Evolutionary conservation across 2,797 vertebrate species (phyloP).

Genomic region (Ficedula albicollis): DNA sequence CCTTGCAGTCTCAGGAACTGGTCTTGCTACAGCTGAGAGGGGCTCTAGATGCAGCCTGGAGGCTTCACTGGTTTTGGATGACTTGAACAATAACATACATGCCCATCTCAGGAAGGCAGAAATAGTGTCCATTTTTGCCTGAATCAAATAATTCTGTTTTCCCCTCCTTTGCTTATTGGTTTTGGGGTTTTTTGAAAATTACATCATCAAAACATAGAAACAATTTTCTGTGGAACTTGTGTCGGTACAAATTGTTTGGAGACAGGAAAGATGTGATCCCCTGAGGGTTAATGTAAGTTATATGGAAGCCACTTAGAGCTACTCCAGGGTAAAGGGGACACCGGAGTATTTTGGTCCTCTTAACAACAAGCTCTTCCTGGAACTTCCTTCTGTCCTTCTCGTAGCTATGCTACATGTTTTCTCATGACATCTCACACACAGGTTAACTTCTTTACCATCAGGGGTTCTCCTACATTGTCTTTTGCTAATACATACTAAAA

Average conservation of each 20-base stretch:
- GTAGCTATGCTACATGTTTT: rapidly evolving
- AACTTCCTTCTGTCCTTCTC: background rate
- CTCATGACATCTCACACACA: background rate
- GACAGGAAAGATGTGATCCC: background rate
- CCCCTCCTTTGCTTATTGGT: background rate
- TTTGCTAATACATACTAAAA: background rate
- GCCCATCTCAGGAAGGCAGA: background rate
- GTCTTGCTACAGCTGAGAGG: slow-evolving; percentile 19
- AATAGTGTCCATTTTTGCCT: background rate
- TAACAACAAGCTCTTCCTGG: background rate
- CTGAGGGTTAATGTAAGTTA: background rate
- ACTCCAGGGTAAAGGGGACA: rapidly evolving
- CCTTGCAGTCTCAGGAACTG: background rate
- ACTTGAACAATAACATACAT: background rate
- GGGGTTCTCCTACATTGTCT: background rate
- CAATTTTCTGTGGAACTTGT: background rate
- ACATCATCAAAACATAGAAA: background rate
- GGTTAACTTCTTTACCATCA: background rate
- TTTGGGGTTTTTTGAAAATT: background rate
- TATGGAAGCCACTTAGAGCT: background rate
- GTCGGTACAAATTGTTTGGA: background rate
- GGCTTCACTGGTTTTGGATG: slow-evolving; percentile 32
- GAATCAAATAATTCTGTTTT: background rate
- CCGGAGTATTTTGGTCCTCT: background rate
- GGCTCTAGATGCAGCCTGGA: background rate